Percentiles rank a stretch among this genome's conserved stretches.
Conservation (phyloP, 2,113 vertebrate species). For the Atlantisia rogersi region DNA sequence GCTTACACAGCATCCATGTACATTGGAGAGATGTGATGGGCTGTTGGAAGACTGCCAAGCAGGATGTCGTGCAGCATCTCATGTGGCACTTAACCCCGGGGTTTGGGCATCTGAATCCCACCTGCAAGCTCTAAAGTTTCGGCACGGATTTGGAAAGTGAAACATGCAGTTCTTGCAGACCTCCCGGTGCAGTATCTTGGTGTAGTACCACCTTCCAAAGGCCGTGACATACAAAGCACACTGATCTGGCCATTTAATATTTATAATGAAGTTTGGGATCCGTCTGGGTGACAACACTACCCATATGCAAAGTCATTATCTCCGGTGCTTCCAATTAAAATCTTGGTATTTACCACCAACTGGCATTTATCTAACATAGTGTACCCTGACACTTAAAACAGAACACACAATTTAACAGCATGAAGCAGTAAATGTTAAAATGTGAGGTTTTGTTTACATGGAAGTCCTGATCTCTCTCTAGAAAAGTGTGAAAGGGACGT, state of each 20-base stretch:
- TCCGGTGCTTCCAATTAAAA: neutral
- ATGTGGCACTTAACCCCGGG: neutral
- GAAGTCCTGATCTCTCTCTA: neutral
- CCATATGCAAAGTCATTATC: neutral
- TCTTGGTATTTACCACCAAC: neutral
- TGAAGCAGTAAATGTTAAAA: conserved; percentile 28
- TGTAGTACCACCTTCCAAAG: neutral
- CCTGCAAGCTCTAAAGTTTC: neutral
- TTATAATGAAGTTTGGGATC: neutral
- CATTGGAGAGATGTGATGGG: neutral
- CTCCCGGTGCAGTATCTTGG: neutral
- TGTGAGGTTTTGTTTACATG: neutral
- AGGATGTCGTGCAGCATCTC: neutral
- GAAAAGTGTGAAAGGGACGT: neutral
- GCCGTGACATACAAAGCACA: rapidly evolving
- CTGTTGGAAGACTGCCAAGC: neutral
- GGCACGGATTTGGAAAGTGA: neutral
- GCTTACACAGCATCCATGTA: neutral
- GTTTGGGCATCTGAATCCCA: neutral
- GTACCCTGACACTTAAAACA: neutral
- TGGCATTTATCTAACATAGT: neutral
- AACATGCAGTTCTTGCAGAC: neutral
- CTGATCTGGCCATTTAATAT: neutral
- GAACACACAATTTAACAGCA: neutral
- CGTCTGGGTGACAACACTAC: neutral